phyloP scores from a whole-genome alignment of 2,113 vertebrate species.

The Seriola quinqueradiata region DNA sequence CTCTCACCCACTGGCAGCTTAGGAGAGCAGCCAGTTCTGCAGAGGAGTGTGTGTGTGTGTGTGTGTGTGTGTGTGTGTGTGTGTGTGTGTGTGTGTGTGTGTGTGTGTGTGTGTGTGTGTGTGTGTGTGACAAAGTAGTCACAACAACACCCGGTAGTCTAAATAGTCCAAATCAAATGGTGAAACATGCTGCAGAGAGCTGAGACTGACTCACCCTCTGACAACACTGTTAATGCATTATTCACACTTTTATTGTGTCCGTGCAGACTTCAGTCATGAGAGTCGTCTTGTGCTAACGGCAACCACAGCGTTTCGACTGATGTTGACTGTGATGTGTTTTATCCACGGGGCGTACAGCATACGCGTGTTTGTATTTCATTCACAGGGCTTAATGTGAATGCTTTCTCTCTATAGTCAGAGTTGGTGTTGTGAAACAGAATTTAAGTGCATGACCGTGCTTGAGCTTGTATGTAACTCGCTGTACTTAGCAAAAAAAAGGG shows the following conservation, averaged over 20 bases:
- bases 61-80: no score
- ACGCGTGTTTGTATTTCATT: neutral
- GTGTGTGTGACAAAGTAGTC: neutral
- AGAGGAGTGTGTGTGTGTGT: neutral
- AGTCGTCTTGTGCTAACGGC: neutral
- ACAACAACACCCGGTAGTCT: slow-evolving; percentile 12
- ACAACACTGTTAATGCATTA: slow-evolving; percentile 13
- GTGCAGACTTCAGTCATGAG: neutral
- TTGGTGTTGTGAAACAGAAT: slow-evolving; percentile 40
- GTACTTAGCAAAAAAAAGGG: slow-evolving; percentile 30
- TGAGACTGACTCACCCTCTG: slow-evolving; percentile 5
- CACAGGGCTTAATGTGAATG: neutral
- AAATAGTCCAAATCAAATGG: slow-evolving; percentile 30
- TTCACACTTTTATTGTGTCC: slow-evolving; percentile 12
- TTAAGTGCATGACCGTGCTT: slow-evolving; percentile 23
- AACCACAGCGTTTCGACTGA: neutral
- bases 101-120: neutral
- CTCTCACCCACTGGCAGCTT: neutral
- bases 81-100: neutral
- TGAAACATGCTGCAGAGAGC: slow-evolving; percentile 13
- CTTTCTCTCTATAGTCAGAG: neutral
- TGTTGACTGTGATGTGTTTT: neutral
- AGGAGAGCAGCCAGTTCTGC: neutral
- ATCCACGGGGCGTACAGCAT: neutral
- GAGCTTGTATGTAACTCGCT: slow-evolving; percentile 44